Conservation (phyloP, 2,797 vertebrate species). For the Scomberomorus guttatus region DNA sequence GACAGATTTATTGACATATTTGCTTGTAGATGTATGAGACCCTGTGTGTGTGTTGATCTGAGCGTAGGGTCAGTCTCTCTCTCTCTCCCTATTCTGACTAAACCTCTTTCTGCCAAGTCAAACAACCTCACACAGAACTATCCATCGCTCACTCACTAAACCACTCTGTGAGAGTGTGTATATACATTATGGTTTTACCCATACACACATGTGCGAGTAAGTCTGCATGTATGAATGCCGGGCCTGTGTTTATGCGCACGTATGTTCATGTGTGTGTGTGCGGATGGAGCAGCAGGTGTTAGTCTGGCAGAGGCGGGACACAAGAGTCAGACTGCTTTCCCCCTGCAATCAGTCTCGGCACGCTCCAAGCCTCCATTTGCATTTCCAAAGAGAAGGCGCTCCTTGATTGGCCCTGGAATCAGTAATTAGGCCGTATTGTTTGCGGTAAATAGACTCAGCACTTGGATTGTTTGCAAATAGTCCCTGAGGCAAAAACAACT, state of each 20-base stretch:
- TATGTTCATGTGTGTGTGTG: constrained; percentile 15
- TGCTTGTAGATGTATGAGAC: constrained; percentile 56
- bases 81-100: constrained; percentile 27
- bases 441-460: constrained; percentile 85
- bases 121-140: constrained; percentile 70
- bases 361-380: constrained; percentile 82
- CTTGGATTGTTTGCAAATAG: constrained; percentile 88
- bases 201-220: constrained; percentile 45
- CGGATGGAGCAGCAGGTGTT: constrained; percentile 85
- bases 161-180: constrained; percentile 49
- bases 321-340: constrained; percentile 75
- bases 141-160: constrained; percentile 67
- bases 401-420: constrained; percentile 87
- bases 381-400: constrained; percentile 85
- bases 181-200: constrained; percentile 54
- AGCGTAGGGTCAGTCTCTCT: constrained; percentile 45
- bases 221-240: constrained; percentile 26
- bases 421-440: constrained; percentile 89
- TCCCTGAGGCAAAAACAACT: constrained; percentile 71
- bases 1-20: constrained; percentile 71
- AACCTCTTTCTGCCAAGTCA: constrained; percentile 68
- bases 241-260: constrained; percentile 14
- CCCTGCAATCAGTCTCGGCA: constrained; percentile 85
- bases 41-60: constrained; percentile 49
- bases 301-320: constrained; percentile 81